Conservation (phyloP, 2,113 vertebrate genomes). For the Fregata magnificens region DNA sequence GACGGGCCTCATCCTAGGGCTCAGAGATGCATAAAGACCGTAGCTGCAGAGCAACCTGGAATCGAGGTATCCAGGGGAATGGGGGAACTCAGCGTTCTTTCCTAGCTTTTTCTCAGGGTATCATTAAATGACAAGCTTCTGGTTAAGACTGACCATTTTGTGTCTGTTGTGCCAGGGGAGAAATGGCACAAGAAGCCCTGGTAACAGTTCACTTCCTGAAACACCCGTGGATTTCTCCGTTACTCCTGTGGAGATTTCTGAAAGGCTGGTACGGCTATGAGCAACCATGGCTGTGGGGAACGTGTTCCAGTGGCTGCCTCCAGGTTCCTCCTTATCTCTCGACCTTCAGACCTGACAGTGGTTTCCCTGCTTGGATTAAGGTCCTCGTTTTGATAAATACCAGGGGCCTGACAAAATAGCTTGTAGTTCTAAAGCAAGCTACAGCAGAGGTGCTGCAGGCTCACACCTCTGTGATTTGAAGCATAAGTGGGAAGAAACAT, state of each 20-base stretch:
- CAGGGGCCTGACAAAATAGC: neutral
- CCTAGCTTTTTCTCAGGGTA: neutral
- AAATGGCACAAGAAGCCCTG: neutral
- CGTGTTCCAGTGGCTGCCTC: neutral
- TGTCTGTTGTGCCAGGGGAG: neutral
- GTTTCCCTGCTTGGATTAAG: neutral
- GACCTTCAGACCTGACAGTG: neutral
- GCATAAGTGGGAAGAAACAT: neutral
- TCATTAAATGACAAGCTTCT: neutral
- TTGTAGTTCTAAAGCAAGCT: neutral
- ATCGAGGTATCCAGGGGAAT: neutral
- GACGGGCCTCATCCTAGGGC: neutral
- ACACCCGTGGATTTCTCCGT: accelerated
- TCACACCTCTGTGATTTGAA: neutral
- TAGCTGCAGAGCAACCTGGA: neutral
- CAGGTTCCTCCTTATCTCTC: neutral
- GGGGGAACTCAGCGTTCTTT: neutral
- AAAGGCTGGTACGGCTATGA: neutral
- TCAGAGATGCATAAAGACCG: neutral
- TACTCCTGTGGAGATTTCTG: neutral
- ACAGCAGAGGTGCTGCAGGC: neutral
- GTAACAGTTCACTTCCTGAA: neutral
- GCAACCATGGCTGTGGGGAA: neutral
- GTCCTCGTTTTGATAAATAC: neutral
- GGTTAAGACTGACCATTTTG: neutral